Evolutionary conservation across 1,140 invertebrate genomes (phyloP).

Genomic region (Scaptodrosophila lebanonensis): DNA sequence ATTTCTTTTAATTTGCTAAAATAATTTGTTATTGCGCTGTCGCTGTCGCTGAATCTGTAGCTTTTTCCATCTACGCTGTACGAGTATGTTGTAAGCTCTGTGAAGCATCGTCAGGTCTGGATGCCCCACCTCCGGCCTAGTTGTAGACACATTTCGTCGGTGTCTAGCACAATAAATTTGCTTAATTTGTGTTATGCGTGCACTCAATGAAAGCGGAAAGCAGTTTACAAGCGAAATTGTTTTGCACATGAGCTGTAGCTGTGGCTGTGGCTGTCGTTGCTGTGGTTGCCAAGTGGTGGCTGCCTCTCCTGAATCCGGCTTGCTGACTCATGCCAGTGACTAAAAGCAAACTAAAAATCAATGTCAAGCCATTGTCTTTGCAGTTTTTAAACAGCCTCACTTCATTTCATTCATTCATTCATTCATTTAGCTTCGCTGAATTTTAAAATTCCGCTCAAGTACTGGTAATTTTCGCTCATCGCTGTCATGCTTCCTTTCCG

Average conservation of each 20-base stretch:
- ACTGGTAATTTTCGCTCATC: conserved; percentile 51
- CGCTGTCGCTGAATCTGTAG: conserved; percentile 29
- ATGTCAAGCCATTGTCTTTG: conserved; percentile 55
- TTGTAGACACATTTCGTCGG: conserved; percentile 13
- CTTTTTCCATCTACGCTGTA: conserved; percentile 29
- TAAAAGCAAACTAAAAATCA: conserved; percentile 61
- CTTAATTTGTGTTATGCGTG: conserved; percentile 51
- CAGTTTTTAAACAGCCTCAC: conserved; percentile 36
- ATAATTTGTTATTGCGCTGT: conserved; percentile 64
- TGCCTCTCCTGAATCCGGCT: conserved; percentile 27
- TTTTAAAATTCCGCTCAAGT: conserved; percentile 67
- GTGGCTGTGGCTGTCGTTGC: neutral
- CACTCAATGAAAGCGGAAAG: conserved; percentile 57
- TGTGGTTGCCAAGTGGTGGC: conserved; percentile 22
- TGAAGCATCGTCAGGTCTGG: neutral
- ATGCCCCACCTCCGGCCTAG: conserved; percentile 27
- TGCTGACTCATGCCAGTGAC: conserved; percentile 44
- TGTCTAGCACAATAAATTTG: conserved; percentile 54
- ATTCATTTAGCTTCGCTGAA: neutral
- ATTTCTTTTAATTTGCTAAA: conserved; percentile 74
- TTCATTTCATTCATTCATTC: neutral
- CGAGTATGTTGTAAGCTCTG: conserved; percentile 6
- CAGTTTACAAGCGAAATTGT: conserved; percentile 36
- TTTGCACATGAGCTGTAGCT: conserved; percentile 52
- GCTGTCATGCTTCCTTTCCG: conserved; percentile 39